Conservation (phyloP, 2,888 invertebrate species). For the Lapara coniferarum region DNA sequence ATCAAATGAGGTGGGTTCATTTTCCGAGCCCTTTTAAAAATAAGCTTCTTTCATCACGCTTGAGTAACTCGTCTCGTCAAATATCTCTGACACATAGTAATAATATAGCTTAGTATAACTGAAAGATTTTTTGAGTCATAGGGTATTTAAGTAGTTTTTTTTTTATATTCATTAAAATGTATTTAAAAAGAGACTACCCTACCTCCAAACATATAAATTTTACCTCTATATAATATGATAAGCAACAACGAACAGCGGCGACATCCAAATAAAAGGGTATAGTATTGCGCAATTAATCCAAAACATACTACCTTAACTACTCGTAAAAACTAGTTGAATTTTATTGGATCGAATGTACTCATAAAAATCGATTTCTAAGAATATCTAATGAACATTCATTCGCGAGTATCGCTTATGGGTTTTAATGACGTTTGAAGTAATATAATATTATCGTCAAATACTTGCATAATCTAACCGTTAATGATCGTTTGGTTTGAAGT, state of each 20-base stretch:
- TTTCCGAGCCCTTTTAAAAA: too few species aligned
- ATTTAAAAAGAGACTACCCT: too few species aligned
- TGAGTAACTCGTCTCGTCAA: too few species aligned
- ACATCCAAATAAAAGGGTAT: neutral
- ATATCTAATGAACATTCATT: slow-evolving; percentile 1
- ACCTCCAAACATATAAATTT: too few species aligned
- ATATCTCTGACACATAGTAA: too few species aligned
- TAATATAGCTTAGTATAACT: too few species aligned
- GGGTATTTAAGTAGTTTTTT: too few species aligned
- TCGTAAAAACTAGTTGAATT: slow-evolving; percentile 24
- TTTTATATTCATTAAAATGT: too few species aligned
- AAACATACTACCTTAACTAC: slow-evolving; percentile 1
- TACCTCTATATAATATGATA: too few species aligned
- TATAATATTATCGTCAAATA: neutral
- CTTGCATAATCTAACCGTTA: neutral
- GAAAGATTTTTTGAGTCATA: too few species aligned
- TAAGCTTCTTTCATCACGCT: too few species aligned
- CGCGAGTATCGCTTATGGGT: neutral
- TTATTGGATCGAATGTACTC: slow-evolving; percentile 33
- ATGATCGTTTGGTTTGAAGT: neutral
- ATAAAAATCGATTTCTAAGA: slow-evolving; percentile 12
- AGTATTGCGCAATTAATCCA: neutral
- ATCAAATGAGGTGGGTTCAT: too few species aligned
- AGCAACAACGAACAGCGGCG: neutral
- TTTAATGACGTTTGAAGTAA: neutral